Percentiles rank a stretch among this genome's conserved stretches.
phyloP scores from a whole-genome alignment of 1,140 invertebrate genomes.

The Drosophila tsacasi region DNA sequence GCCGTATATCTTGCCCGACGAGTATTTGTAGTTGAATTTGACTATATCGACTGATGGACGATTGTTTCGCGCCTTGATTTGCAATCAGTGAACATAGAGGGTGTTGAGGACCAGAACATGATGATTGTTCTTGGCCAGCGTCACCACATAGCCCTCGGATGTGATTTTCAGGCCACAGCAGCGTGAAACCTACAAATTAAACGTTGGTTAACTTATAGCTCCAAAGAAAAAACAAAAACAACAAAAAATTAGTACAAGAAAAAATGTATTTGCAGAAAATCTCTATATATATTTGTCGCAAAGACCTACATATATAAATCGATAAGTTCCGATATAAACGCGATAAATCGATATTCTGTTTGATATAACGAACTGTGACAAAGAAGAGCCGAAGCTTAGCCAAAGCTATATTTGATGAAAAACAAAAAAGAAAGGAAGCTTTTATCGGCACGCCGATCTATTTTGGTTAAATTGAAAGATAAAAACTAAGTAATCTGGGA shows the following conservation, averaged over 20 bases:
- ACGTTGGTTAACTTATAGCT: conserved; percentile 4
- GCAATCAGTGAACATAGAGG: conserved; percentile 94
- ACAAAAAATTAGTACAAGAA: not conserved
- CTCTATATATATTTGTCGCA: not conserved
- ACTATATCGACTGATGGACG: conserved; percentile 75
- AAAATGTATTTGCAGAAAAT: not conserved
- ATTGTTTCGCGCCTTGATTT: conserved; percentile 81
- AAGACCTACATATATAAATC: not conserved
- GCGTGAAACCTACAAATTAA: conserved; percentile 92
- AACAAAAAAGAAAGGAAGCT: too few relatives aligned
- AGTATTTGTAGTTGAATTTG: conserved; percentile 78
- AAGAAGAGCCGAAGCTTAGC: not conserved
- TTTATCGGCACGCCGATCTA: too few relatives aligned
- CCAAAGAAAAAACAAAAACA: not conserved
- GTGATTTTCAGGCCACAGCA: conserved; percentile 99
- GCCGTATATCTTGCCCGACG: conserved; percentile 70
- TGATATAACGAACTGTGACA: not conserved
- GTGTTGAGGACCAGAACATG: conserved; percentile 98
- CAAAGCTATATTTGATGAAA: not conserved
- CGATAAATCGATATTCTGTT: not conserved
- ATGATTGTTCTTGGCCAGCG: conserved; percentile 99
- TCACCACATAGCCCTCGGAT: conserved; percentile 97
- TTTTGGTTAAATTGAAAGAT: too few relatives aligned
- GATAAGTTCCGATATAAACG: not conserved
- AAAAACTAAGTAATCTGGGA: too few relatives aligned